Evolutionary conservation across 2,888 invertebrate genomes (phyloP), one percentile per base, ranked within the genome.

Genomic region (Ischnus inquisitorius): DNA sequence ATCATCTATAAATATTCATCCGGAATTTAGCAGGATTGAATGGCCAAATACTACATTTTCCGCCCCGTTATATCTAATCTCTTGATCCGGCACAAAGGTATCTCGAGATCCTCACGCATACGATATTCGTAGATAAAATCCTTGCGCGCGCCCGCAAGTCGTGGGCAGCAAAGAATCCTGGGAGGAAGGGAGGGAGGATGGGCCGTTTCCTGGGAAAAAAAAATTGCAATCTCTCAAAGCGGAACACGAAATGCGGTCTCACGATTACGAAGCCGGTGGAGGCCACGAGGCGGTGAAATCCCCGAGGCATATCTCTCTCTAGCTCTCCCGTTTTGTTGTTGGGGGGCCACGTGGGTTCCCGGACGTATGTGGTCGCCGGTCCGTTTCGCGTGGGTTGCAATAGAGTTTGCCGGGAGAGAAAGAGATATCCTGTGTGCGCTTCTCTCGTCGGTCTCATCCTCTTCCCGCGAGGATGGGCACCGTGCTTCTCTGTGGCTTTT

Each of bases 361-460:
- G 88, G 88, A 88, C 87, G 86, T 87, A 86, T 85, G 86, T 84
- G 86, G 86, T 87, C 86, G 84, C 82, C 68, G 79, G 84, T 82
- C 80, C 80, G 82, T 77, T 84, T 83, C 84, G 84, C 85, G 87
- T 87, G 86, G 89, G 86, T 86, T 87, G 87, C 87, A 85, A 34
- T 75, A 74, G 34, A 34, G 51, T 82, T 54, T 78, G 74, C 62
- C 57, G 60, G 48, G 57, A 28, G 28, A 28, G 28, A 60, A 60
- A 28, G 28, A 60, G 46, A 46, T 14, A 81, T 41, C 64, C 74
- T 74, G 64, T 34, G 75, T 25, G 54, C 51, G 51, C 64, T 57
- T 65, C 65, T 72, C 77, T 79, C 78, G 54, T 64, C 64, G 81
- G 84, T 79, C 78, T 79, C 80, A 79, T 86, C 86, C 80, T 86